Evolutionary conservation across 2,888 invertebrate genomes (phyloP).

Genomic region (Coecobrya sp.): DNA sequence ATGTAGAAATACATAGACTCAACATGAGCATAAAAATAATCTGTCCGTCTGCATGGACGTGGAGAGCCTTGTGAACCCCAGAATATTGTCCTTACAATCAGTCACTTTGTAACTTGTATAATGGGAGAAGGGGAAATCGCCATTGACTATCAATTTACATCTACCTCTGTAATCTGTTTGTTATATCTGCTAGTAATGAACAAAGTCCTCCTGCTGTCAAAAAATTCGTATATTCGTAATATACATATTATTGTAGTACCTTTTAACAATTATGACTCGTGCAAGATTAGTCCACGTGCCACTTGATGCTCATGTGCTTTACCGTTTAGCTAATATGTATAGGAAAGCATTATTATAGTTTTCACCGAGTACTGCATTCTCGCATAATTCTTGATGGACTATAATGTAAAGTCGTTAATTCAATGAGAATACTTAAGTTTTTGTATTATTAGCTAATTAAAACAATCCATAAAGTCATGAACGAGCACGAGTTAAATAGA

Average conservation of each 20-base stretch:
- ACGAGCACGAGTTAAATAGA: too few relatives aligned
- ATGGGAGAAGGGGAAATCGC: conserved; percentile 1
- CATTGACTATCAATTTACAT: neutral
- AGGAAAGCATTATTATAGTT: neutral
- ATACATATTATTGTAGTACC: neutral
- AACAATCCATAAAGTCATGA: neutral
- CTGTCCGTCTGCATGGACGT: neutral
- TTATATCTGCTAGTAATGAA: too few relatives aligned
- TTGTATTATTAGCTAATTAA: neutral
- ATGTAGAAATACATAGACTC: too few relatives aligned
- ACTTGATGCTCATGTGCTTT: neutral
- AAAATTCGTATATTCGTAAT: too few relatives aligned
- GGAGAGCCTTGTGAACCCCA: neutral
- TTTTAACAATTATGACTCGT: neutral
- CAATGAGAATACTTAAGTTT: too few relatives aligned
- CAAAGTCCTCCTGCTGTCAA: neutral
- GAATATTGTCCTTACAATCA: neutral
- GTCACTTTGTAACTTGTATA: neutral
- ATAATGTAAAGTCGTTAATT: too few relatives aligned
- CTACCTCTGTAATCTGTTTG: neutral
- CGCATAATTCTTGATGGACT: too few relatives aligned
- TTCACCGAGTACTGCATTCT: too few relatives aligned
- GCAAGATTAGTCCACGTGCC: neutral
- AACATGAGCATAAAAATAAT: too few relatives aligned
- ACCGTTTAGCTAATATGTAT: neutral